Evolutionary conservation across 2,797 vertebrate genomes (phyloP), one percentile per base, ranked within the genome.

Genomic region (Pangasius djambal): DNA sequence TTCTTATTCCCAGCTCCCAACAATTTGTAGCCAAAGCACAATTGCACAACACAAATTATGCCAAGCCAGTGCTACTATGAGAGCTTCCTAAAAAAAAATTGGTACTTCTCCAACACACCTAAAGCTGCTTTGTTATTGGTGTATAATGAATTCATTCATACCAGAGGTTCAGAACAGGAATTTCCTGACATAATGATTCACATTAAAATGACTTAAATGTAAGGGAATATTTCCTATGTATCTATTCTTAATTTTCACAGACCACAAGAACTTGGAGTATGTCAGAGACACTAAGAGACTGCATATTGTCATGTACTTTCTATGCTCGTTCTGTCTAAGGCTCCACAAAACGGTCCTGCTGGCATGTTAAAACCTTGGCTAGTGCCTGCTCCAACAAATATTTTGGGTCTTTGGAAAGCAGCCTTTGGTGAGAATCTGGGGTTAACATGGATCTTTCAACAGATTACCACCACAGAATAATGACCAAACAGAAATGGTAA

Each of bases 341-440:
- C 25, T 48, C 59, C 81, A 63, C 81, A 63, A 65, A 83, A 83
- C 34, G 37, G 37, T 63, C 59, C 81, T 83, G 22, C 59, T 83
- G 81, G 57, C 57, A 65, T 44, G 59, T 44, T 63, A 83, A 83
- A 83, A 13, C 59, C 59, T 52, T 85, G 65, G 44, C 44, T 34
- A 52, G 63, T 25, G n/a, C 65, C 20, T 55, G 18, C 34, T 85
- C 63, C 44, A 67, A 55, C 44, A 25, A 48, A 52, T 70, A 70
- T 85, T 85, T 70, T 34, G 65, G 28, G 59, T 83, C 37, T 83
- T 63, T 37, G 34, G 78, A 82, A 82, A 59, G 78, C n/a, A 57
- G n/a, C 52, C n/a, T 81, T 37, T 83, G 13, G 22, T 18, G 34
- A 15, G 57, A 44, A n/a, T 83, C 81, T 44, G 34, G 34, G 57